Base-by-base conservation (phyloP, 2,797 vertebrate genomes). In the Fistularia tabacaria region DNA sequence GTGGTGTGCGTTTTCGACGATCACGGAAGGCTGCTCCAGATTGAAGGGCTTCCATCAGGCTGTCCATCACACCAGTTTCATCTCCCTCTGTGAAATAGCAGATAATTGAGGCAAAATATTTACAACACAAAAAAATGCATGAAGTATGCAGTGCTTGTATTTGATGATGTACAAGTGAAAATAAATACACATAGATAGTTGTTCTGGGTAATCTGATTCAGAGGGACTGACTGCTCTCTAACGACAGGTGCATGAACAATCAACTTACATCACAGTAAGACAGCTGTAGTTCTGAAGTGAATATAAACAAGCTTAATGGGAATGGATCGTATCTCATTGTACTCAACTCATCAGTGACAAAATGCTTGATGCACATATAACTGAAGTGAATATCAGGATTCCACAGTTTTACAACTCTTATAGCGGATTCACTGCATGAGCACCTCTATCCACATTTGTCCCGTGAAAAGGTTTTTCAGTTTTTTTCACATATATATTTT, bases 31-130 rank as follows among this genome's bases (percentile, higher is more conserved):
- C 96, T 10, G 94, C 96, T 79, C 97, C 97, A 0, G 97, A 97
- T 77, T 99, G 95, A 59, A 99, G 82, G 52, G 97, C 96, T 80
- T 99, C 96, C 79, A 99, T 94, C 81, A 98, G 89, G 60, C 93
- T 97, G 89, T 99, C 97, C 96, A 99, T 99, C 88, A 99, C 96
- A 10, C 97, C 97, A 0, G 94, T 99, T 88, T 98, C 96, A 62
- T 98, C 95, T 72, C 96, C 96, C 77, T 99, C 97, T 99, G 91
- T 15, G 48, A 73, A 39, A 65, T 9, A 73, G 53, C 14, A 80
- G 8, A 73, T 47, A 61, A 79, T 38, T 60, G 0, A 62, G 38
- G 42, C 12, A 62, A 39, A 65, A 2, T 50, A 38, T 68, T 85
- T 61, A 82, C n/a, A 71, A 38, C 9, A 56, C 10, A 50, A 52